Evolutionary conservation across 1,140 invertebrate species (phyloP).

Genomic region (Dendroctonus ponderosae): DNA sequence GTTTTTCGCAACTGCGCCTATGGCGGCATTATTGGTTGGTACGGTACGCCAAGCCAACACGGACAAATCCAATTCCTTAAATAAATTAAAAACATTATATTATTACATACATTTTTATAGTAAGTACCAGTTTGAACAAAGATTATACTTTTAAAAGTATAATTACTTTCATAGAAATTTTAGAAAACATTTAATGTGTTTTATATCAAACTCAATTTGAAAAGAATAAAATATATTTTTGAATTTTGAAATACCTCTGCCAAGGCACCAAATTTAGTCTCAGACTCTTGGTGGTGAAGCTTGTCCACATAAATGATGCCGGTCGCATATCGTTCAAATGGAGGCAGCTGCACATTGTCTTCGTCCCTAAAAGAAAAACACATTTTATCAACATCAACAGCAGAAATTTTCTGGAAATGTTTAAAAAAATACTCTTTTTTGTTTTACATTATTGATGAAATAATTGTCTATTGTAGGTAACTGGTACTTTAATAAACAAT

Average conservation of each 20-base stretch:
- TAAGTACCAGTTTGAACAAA: neutral
- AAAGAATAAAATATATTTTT: neutral
- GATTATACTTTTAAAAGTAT: too few species aligned
- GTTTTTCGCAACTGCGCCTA: slow-evolving; percentile 88
- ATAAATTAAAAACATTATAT: neutral
- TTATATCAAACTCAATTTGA: neutral
- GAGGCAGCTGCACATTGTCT: slow-evolving; percentile 78
- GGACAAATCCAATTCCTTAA: slow-evolving; percentile 68
- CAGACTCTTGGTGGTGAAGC: slow-evolving; percentile 74
- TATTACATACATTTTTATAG: neutral
- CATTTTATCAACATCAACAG: too few species aligned
- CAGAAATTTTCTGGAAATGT: too few species aligned
- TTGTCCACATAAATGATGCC: slow-evolving; percentile 93
- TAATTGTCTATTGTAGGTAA: too few species aligned
- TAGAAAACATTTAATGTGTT: neutral
- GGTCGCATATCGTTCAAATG: slow-evolving; percentile 88
- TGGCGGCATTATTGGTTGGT: slow-evolving; percentile 77
- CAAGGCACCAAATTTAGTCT: slow-evolving; percentile 77
- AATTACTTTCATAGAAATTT: too few species aligned
- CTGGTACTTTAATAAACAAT: too few species aligned
- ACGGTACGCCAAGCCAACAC: slow-evolving; percentile 91
- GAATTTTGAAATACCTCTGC: slow-evolving; percentile 55
- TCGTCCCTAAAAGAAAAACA: slow-evolving; percentile 60
- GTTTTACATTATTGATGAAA: too few species aligned
- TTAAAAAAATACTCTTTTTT: too few species aligned